Conservation (phyloP, 1,140 invertebrate genomes). For the Papilio aristodemus region DNA sequence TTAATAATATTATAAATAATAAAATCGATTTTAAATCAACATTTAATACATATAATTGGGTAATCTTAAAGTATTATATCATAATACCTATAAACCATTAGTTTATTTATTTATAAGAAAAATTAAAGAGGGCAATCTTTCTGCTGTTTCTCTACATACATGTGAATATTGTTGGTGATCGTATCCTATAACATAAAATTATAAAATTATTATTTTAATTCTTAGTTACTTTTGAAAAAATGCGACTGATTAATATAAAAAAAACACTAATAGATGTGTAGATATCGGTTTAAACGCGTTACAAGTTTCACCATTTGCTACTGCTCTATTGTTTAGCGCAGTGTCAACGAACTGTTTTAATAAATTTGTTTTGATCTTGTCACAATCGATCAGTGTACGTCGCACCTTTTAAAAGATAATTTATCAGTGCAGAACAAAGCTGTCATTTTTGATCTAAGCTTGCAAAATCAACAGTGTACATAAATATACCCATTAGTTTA, state of each 20-base stretch:
- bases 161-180: too few relatives aligned
- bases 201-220: too few relatives aligned
- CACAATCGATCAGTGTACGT: slow-evolving; percentile 30
- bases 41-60: too few relatives aligned
- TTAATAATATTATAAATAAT: background rate
- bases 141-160: too few relatives aligned
- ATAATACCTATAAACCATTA: too few relatives aligned
- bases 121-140: too few relatives aligned
- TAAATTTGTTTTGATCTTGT: slow-evolving; percentile 6
- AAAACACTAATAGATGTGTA: background rate
- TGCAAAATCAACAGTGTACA: background rate
- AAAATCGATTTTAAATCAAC: background rate
- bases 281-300: slow-evolving; percentile 1
- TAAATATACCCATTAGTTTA: too few relatives aligned
- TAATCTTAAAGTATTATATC: background rate
- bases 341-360: slow-evolving; percentile 28
- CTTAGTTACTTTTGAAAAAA: too few relatives aligned
- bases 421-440: slow-evolving; percentile 4
- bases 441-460: background rate
- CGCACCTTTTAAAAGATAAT: slow-evolving; percentile 15
- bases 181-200: too few relatives aligned
- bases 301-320: slow-evolving; percentile 1
- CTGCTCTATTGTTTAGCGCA: slow-evolving; percentile 17
- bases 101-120: too few relatives aligned
- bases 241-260: background rate